These are phyloP conservation scores for human DNA, from an alignment of 2,113 vertebrate species.

Conservation along the genomic window GRCh38 chr2:204823001-204823500, in stretches of 20 bases:
- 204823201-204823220: neutral
- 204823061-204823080: neutral
- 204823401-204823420: neutral
- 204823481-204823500: neutral
- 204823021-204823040: neutral
- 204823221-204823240: neutral
- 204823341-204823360: no score
- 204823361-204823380: no score
- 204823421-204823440: neutral
- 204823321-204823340: neutral
- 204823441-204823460: neutral
- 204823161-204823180: neutral
- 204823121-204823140: neutral
- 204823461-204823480: neutral
- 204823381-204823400: neutral
- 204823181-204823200: neutral
- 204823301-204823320: neutral
- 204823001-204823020: neutral
- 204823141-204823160: neutral
- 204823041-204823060: neutral
- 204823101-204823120: neutral
- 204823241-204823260: neutral
- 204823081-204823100: neutral
- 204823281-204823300: neutral
- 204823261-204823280: neutral